phyloP scores from a whole-genome alignment of 2,888 invertebrate species.

The Xestia ashworthii region DNA sequence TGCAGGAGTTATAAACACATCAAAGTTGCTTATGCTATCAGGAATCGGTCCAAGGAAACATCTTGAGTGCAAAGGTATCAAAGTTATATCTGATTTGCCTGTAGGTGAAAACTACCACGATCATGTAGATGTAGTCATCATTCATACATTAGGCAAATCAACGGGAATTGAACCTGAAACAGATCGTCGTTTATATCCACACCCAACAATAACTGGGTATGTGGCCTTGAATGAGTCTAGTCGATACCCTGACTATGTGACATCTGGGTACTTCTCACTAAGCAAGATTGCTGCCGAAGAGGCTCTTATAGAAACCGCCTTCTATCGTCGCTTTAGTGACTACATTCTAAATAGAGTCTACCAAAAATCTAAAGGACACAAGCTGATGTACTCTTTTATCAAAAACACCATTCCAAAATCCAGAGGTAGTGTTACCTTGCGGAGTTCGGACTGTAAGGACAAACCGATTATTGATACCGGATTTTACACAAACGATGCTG shows the following conservation, averaged over 20 bases:
- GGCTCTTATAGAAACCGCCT: not conserved
- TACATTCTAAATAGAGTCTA: slow-evolving; percentile 65
- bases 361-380: slow-evolving; percentile 55
- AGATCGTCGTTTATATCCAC: slow-evolving; percentile 38
- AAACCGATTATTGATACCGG: slow-evolving; percentile 68
- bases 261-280: not conserved
- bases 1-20: slow-evolving; percentile 73
- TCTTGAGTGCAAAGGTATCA: slow-evolving; percentile 66
- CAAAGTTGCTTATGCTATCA: slow-evolving; percentile 75
- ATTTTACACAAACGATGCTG: slow-evolving; percentile 67
- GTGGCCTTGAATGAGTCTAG: slow-evolving; percentile 71
- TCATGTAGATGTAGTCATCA: slow-evolving; percentile 58
- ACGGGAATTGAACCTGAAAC: not conserved
- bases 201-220: slow-evolving; percentile 71
- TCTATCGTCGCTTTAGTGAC: slow-evolving; percentile 50
- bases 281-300: not conserved
- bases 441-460: slow-evolving; percentile 71
- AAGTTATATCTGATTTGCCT: slow-evolving; percentile 70
- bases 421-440: slow-evolving; percentile 72
- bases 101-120: slow-evolving; percentile 75
- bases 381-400: slow-evolving; percentile 68
- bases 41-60: slow-evolving; percentile 76
- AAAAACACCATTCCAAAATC: slow-evolving; percentile 73
- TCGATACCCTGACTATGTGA: slow-evolving; percentile 76
- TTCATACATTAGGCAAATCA: slow-evolving; percentile 13